phyloP scores from a whole-genome alignment of 2,797 vertebrate genomes.

The Esox lucius region DNA sequence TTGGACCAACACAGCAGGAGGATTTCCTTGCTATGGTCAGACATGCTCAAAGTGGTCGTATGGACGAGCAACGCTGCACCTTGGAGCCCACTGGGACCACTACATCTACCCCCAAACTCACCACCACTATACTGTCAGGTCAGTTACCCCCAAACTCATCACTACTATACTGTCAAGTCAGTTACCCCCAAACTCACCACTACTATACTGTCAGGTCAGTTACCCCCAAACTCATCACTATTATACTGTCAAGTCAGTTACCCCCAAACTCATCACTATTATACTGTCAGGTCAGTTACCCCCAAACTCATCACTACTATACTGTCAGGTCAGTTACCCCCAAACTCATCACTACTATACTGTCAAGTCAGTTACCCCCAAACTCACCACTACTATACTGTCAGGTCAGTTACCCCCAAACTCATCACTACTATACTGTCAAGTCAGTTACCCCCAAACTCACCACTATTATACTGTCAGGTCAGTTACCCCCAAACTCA shows the following conservation, averaged over 20 bases:
- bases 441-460: background rate
- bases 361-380: background rate
- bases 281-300: background rate
- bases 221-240: too few species aligned
- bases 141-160: background rate
- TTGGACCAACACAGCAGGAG: conserved; percentile 67
- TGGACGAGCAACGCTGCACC: conserved; percentile 80
- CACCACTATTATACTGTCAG: background rate
- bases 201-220: background rate
- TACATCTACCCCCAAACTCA: conserved; percentile 45
- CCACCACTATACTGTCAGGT: conserved; percentile 26
- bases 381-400: background rate
- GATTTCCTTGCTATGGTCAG: conserved; percentile 76
- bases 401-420: conserved; percentile 23
- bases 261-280: too few species aligned
- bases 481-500: background rate
- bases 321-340: too few species aligned
- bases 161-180: background rate
- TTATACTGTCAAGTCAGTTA: too few species aligned
- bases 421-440: background rate
- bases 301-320: too few species aligned
- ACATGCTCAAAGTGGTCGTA: conserved; percentile 74
- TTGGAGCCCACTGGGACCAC: conserved; percentile 58
- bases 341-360: background rate
- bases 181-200: background rate